Conservation (phyloP, 2,113 vertebrate genomes). For the Nycticorax nycticorax region DNA sequence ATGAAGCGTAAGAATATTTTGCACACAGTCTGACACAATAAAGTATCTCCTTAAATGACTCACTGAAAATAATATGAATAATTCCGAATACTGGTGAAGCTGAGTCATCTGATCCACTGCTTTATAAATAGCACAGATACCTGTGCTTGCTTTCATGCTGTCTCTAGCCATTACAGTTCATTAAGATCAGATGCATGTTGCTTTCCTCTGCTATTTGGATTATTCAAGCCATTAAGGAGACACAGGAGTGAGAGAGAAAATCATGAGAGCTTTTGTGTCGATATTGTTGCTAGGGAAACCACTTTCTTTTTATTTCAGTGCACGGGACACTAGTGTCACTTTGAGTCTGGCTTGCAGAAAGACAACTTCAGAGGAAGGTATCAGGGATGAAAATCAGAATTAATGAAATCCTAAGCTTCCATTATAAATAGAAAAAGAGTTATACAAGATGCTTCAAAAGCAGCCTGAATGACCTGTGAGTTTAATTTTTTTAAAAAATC, state of each 20-base stretch:
- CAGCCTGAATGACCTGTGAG: neutral
- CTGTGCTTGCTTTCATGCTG: conserved; percentile 37
- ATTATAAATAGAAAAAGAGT: conserved; percentile 4
- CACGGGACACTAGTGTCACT: conserved; percentile 62
- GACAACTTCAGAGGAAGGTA: conserved; percentile 20
- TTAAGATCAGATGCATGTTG: conserved; percentile 59
- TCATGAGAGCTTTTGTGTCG: conserved; percentile 60
- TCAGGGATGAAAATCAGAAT: neutral
- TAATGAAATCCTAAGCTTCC: neutral
- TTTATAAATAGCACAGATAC: conserved; percentile 45
- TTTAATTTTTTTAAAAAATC: neutral
- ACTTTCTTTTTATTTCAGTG: conserved; percentile 56
- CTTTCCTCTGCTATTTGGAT: conserved; percentile 61
- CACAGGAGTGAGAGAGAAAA: conserved; percentile 52
- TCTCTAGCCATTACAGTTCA: neutral
- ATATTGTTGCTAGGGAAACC: conserved; percentile 75
- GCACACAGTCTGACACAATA: neutral
- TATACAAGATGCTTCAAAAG: neutral
- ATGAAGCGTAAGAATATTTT: conserved; percentile 15
- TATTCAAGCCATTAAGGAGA: conserved; percentile 52
- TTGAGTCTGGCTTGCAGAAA: conserved; percentile 34
- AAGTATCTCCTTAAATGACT: conserved; percentile 14
- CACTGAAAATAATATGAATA: conserved; percentile 4
- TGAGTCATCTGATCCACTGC: conserved; percentile 11
- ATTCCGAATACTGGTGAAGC: conserved; percentile 5